Conservation (phyloP, 2,888 invertebrate species). For the Drosophila mulleri region DNA sequence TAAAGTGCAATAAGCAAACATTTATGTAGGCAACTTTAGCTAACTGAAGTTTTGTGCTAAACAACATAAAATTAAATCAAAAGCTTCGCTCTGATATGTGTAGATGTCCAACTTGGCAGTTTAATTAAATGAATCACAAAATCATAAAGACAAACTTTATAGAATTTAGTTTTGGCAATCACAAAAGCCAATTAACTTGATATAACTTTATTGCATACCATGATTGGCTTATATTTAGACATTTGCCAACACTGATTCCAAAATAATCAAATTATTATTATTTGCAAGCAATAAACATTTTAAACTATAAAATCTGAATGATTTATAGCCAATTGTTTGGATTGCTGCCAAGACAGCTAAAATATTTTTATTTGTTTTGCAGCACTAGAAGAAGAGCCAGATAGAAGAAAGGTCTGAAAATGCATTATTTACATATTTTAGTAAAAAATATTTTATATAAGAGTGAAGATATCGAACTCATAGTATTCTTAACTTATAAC, state of each 20-base stretch:
- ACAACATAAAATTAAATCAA: neutral
- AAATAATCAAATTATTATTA: neutral
- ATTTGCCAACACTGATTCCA: constrained; percentile 1
- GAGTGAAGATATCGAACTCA: no score
- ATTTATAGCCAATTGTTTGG: neutral
- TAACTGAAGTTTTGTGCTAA: neutral
- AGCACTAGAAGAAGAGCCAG: neutral
- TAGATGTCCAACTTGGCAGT: neutral
- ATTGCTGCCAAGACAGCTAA: no score
- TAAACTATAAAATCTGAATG: neutral
- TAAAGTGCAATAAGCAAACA: constrained; percentile 4
- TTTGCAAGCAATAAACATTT: neutral
- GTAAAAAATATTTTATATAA: no score
- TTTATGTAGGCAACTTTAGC: neutral
- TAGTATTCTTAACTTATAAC: no score
- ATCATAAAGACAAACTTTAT: neutral
- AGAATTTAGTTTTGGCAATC: neutral
- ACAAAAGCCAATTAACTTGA: constrained; percentile 1
- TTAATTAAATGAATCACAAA: constrained; percentile 7
- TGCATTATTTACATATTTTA: no score
- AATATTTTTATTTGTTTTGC: neutral
- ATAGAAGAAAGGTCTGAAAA: no score
- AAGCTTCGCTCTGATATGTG: neutral
- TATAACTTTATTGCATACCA: neutral
- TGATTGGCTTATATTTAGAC: neutral